Percentiles rank a stretch among this genome's conserved stretches.
Evolutionary conservation across 2,113 vertebrate species (phyloP).

Genomic region (Dascyllus trimaculatus): DNA sequence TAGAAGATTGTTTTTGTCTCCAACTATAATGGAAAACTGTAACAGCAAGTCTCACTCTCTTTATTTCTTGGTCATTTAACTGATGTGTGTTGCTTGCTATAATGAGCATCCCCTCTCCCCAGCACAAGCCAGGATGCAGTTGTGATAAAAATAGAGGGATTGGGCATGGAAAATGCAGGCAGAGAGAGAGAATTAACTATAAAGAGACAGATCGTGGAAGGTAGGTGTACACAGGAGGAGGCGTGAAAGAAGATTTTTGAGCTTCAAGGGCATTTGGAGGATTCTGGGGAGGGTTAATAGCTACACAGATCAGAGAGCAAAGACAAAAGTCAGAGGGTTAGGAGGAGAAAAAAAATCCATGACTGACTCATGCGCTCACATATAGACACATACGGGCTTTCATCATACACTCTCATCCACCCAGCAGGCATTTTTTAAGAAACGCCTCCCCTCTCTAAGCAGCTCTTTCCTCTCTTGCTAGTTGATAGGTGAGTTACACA

Average conservation of each 20-base stretch:
- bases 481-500: conserved; percentile 7
- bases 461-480: conserved; percentile 9
- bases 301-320: conserved; percentile 31
- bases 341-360: neutral
- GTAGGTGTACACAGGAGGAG: conserved; percentile 51
- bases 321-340: conserved; percentile 35
- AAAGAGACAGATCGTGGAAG: conserved; percentile 46
- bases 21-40: conserved; percentile 10
- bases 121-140: conserved; percentile 19
- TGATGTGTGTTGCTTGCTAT: neutral
- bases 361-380: conserved; percentile 29
- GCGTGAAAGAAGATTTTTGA: conserved; percentile 32
- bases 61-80: conserved; percentile 20
- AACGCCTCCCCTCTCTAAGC: conserved; percentile 40
- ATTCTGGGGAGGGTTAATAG: conserved; percentile 36
- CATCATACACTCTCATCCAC: conserved; percentile 39
- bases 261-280: conserved; percentile 41
- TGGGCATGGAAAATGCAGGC: conserved; percentile 15
- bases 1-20: neutral
- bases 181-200: conserved; percentile 30
- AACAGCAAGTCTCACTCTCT: neutral
- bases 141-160: conserved; percentile 42
- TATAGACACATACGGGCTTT: conserved; percentile 13
- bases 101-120: conserved; percentile 21
- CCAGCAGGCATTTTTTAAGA: conserved; percentile 42